A percentile compares a stretch with the other conserved stretches of the same genome.
Evolutionary conservation across 2,888 invertebrate genomes (phyloP).

Genomic region (Drosophila dives): DNA sequence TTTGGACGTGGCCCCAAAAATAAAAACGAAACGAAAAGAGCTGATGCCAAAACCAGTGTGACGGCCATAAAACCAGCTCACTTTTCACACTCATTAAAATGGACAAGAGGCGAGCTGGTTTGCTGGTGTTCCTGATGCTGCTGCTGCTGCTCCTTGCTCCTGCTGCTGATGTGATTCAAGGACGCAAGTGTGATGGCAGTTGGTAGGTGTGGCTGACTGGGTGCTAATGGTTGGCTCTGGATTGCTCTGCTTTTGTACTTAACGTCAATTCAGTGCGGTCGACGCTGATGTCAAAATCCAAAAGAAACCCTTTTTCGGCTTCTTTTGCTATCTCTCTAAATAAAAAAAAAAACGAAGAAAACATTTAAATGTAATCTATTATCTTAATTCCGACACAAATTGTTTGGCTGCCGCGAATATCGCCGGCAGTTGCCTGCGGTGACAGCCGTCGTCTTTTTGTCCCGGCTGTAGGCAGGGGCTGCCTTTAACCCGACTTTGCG

Average conservation of each 20-base stretch:
- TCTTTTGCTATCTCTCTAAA: not conserved
- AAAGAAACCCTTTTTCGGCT: slow-evolving; percentile 66
- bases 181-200: slow-evolving; percentile 24
- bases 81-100: slow-evolving; percentile 79
- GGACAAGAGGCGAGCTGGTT: slow-evolving; percentile 36
- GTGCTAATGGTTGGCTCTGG: slow-evolving; percentile 33
- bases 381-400: slow-evolving; percentile 80
- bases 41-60: slow-evolving; percentile 16
- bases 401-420: slow-evolving; percentile 58
- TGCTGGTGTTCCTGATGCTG: slow-evolving; percentile 1
- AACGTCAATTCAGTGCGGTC: slow-evolving; percentile 14
- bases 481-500: slow-evolving; percentile 63
- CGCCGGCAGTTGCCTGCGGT: slow-evolving; percentile 38
- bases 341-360: slow-evolving; percentile 30
- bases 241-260: slow-evolving; percentile 31
- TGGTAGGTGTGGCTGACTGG: not conserved
- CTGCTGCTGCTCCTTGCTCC: not conserved
- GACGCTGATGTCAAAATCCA: slow-evolving; percentile 50
- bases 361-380: slow-evolving; percentile 81
- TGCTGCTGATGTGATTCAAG: slow-evolving; percentile 43
- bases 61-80: slow-evolving; percentile 72
- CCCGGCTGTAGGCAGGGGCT: slow-evolving; percentile 6
- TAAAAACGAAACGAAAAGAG: slow-evolving; percentile 7
- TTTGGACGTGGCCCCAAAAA: slow-evolving; percentile 54
- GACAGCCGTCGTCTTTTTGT: slow-evolving; percentile 46